phyloP scores from a whole-genome alignment of 2,888 invertebrate species.

The Chrysolina americana region DNA sequence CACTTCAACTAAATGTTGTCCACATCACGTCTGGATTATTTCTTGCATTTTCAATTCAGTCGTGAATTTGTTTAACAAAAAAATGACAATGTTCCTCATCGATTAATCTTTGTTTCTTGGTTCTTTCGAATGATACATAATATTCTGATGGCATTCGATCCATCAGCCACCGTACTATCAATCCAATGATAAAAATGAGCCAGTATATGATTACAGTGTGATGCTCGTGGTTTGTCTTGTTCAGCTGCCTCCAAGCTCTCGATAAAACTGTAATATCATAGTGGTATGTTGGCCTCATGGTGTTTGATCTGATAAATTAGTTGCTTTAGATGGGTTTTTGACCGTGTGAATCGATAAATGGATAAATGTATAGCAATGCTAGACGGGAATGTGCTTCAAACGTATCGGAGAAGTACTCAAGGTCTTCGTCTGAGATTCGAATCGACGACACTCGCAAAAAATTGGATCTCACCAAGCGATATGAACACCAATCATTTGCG shows the following conservation, averaged over 20 bases:
- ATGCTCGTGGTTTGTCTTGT: constrained; percentile 49
- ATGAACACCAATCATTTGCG: constrained; percentile 23
- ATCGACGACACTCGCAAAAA: constrained; percentile 47
- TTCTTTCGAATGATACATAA: too few species aligned
- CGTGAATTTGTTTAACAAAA: too few species aligned
- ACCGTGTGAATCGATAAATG: constrained; percentile 69
- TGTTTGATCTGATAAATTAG: constrained; percentile 68
- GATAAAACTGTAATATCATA: constrained; percentile 63
- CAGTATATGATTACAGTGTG: constrained; percentile 62
- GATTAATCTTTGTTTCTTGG: too few species aligned
- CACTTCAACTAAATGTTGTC: too few species aligned
- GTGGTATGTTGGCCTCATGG: constrained; percentile 62
- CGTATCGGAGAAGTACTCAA: constrained; percentile 52
- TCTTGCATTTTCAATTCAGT: too few species aligned
- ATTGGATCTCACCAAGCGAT: constrained; percentile 35
- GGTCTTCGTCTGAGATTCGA: constrained; percentile 51
- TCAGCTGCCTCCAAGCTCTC: constrained; percentile 48
- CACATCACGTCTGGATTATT: not conserved
- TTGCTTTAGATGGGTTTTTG: constrained; percentile 67
- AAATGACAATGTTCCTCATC: too few species aligned
- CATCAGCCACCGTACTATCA: not conserved
- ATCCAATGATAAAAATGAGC: constrained; percentile 58
- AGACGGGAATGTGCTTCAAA: constrained; percentile 55
- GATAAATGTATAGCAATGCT: constrained; percentile 56
- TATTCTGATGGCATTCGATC: not conserved